These are phyloP conservation scores for Cinara cedri DNA, from an alignment of 2,888 invertebrate genomes.

Conservation along the genomic window DNA sequence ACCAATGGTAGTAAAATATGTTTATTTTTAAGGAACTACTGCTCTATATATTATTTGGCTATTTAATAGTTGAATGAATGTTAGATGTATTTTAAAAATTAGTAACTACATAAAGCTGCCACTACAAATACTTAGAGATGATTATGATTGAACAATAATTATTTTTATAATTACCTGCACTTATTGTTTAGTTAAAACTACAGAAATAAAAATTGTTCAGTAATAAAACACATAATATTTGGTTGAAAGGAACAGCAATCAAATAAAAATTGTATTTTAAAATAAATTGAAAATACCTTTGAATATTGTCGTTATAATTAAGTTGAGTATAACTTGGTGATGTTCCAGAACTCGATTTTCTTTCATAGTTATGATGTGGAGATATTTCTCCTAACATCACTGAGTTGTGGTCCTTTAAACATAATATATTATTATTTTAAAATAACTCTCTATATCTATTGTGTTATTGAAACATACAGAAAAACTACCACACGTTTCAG, in stretches of 20 bases:
- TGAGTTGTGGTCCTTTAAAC: constrained; percentile 73
- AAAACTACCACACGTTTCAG: constrained; percentile 31
- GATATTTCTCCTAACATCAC: constrained; percentile 85
- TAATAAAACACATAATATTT: constrained; percentile 6
- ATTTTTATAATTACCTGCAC: constrained; percentile 26
- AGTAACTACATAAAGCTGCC: constrained; percentile 1
- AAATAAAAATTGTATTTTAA: constrained; percentile 16
- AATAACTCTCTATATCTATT: background rate
- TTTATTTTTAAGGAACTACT: background rate
- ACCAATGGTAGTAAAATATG: background rate
- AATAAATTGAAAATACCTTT: constrained; percentile 64
- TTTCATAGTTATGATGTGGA: constrained; percentile 81
- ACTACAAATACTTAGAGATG: background rate
- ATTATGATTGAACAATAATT: constrained; percentile 11
- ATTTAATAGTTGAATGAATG: background rate
- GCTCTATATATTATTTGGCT: background rate
- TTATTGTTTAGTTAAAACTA: constrained; percentile 21
- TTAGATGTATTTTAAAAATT: constrained; percentile 2
- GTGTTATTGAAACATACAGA: constrained; percentile 22
- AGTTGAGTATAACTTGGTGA: constrained; percentile 84
- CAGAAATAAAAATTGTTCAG: constrained; percentile 8
- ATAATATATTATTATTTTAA: constrained; percentile 61
- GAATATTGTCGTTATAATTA: constrained; percentile 83
- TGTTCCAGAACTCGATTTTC: constrained; percentile 80
- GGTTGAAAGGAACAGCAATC: constrained; percentile 23